Evolutionary conservation across 2,113 vertebrate genomes (phyloP), one percentile per base, ranked within the genome.

Genomic region (Grammomys surdaster): DNA sequence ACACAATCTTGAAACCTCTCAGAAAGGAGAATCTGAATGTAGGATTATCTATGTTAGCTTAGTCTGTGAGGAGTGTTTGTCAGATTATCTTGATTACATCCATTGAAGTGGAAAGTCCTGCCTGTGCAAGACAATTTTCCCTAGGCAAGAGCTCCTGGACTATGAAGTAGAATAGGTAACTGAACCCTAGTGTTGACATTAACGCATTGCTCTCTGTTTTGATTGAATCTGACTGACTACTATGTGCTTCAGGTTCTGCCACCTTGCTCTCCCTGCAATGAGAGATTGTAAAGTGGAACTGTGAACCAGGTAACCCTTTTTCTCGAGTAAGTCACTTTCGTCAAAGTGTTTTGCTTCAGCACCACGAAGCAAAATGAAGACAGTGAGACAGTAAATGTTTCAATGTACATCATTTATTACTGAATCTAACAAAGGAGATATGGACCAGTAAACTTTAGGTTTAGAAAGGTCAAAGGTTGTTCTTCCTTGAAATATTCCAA

Each of bases 401-500:
- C 10, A 4, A 36, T 48, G 9, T 22, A 7, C 9, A 9, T 65
- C 70, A 77, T 5, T 1, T 14, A 28, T 56, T 6, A 0, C 11
- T 76, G 24, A 12, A 31, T 36, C 46, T 33, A 36, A 33, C 48
- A 92, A 88, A 87, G 31, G 3, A 51, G 26, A 26, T 12, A 24
- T 90, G 58, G 5, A n/a, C 43, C 24, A 40, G 26, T 33, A 31
- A 76, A 51, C 5, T 73, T 81, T 26, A 54, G 72, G 19, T 6
- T 7, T 14, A 0, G 36, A 75, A 95, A 58, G 36, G 56, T 43
- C 17, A 28, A 85, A 87, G 40, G 17, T 82, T 82, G 9, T 90
- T 87, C 84, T 82, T 93, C 40, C 56, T 87, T 93, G 72, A 95
- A 86, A 84, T 93, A 81, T 36, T 86, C 22, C 89, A 73, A 36